phyloP scores from a whole-genome alignment of 2,113 vertebrate species.

The Charadrius vociferus region DNA sequence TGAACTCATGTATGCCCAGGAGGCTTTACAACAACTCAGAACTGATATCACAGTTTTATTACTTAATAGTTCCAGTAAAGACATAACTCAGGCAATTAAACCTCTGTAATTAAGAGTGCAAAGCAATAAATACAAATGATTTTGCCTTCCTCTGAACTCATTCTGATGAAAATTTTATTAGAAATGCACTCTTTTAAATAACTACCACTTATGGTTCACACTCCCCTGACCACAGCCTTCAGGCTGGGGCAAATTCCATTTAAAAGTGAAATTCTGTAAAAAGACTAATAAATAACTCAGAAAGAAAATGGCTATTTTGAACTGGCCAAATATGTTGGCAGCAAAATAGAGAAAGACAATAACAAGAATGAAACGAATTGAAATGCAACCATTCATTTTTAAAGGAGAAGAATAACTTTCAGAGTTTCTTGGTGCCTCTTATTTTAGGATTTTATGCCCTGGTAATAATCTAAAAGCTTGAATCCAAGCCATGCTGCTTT shows the following conservation, averaged over 20 bases:
- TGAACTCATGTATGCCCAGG: not conserved
- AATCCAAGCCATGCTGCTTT: not conserved
- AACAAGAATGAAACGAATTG: not conserved
- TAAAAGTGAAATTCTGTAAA: not conserved
- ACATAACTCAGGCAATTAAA: constrained; percentile 26
- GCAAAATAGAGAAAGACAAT: not conserved
- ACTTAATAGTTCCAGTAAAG: constrained; percentile 8
- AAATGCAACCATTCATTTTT: not conserved
- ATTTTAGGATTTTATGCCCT: not conserved
- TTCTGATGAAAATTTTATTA: not conserved
- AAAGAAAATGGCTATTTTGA: not conserved
- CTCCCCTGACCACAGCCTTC: not conserved
- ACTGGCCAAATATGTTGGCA: not conserved
- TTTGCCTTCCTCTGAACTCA: constrained; percentile 33
- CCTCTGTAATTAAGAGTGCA: not conserved
- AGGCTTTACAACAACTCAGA: constrained; percentile 19
- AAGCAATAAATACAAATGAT: constrained; percentile 15
- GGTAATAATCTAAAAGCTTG: not conserved
- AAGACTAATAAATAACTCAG: not conserved
- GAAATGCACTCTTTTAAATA: not conserved
- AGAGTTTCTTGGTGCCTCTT: not conserved
- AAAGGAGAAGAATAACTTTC: not conserved
- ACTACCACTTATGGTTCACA: not conserved
- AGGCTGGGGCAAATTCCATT: constrained; percentile 24
- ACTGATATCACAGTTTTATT: not conserved